phyloP scores from a whole-genome alignment of 2,888 invertebrate species.

The Tineola bisselliella region DNA sequence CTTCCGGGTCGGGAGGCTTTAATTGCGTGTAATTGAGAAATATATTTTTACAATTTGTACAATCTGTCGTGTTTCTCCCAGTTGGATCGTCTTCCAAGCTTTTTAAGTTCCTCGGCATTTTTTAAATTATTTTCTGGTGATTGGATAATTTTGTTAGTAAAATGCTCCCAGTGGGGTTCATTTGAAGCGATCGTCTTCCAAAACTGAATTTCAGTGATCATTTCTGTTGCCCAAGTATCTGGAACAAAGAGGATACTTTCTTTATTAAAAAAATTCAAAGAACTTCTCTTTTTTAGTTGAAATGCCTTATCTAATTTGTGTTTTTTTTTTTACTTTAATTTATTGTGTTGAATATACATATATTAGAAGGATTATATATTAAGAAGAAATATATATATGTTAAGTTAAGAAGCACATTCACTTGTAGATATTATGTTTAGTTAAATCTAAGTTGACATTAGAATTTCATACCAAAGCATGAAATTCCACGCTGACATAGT shows the following conservation, averaged over 20 bases:
- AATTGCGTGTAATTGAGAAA: not conserved
- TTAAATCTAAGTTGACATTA: not conserved
- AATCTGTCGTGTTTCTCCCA: not conserved
- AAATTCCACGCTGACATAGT: not conserved
- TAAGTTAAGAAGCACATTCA: no score
- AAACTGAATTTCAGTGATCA: slow-evolving; percentile 7
- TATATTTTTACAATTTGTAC: not conserved
- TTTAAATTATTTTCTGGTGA: slow-evolving; percentile 1
- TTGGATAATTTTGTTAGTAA: not conserved
- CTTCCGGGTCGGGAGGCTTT: not conserved
- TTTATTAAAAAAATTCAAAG: slow-evolving; percentile 7
- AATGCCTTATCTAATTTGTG: no score
- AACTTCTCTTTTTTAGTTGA: not conserved
- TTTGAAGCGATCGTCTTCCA: not conserved
- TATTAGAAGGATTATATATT: no score
- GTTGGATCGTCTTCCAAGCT: not conserved
- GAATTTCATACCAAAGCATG: not conserved
- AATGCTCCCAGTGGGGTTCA: not conserved
- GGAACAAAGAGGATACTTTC: slow-evolving; percentile 6
- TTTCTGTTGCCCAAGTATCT: slow-evolving; percentile 6
- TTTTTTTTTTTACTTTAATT: no score
- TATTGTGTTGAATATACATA: no score
- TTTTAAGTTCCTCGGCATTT: not conserved
- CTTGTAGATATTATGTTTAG: no score
- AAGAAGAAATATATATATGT: no score